Base-by-base conservation (phyloP, 2,888 invertebrate species). In the Merodon equestris region DNA sequence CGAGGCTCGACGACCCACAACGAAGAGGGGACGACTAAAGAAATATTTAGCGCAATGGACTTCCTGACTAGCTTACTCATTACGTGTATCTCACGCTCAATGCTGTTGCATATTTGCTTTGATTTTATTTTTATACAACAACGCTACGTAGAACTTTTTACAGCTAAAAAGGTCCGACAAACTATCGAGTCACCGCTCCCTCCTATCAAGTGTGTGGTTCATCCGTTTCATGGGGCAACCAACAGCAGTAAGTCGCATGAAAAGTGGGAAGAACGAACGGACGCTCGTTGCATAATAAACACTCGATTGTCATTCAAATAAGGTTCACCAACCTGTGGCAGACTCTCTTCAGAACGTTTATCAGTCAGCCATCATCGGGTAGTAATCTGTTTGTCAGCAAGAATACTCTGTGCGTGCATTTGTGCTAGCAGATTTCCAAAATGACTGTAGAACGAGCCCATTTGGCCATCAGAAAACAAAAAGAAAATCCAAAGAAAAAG, bases 271-370 rank as follows among this genome's bases (percentile, higher is more conserved):
- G 70, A 75, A 64, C 64, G 42, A 56, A 60, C 45, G 68, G 14
- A 83, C 86, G 87, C 81, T 84, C 73, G 85, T 87, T 86, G 87
- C 87, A 87, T 87, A 87, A 87, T 86, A 87, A 87, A 84, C 86
- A 86, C 84, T 85, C 83, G 73, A 68, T 83, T 83, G 81, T 70
- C 79, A 82, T 83, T 82, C 82, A 83, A 79, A 81, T 81, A 54
- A 67, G 72, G 82, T 79, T 81, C 75, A 75, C 68, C 79, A 82
- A 82, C 81, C 83, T 82, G 61, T 64, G 60, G 63, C 58, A 67
- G 67, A 64, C 68, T 76, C 27, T 27, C 79, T 79, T 74, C 54
- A 74, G 74, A 79, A 79, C 74, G 27, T 58, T 74, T 79, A 74
- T 74, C 72, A 64, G 7, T 7, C 27, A 45, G 34, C 51, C 72